These are phyloP conservation scores for Pelodytes ibericus DNA, from an alignment of 2,797 vertebrate species.

Conservation along the genomic window DNA sequence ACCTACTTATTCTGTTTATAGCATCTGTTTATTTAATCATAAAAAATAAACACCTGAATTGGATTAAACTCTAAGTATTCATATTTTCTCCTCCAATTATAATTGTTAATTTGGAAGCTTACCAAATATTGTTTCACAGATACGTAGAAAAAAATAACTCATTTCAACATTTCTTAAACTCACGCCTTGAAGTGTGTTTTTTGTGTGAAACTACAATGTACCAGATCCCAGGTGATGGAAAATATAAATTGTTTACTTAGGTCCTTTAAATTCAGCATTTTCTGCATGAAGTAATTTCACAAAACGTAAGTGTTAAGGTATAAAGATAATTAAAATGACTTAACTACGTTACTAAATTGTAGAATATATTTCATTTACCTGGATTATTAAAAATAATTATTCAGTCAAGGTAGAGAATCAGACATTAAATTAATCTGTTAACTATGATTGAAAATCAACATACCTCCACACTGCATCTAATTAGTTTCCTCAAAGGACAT, in stretches of 20 bases:
- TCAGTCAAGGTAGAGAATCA: slow-evolving; percentile 45
- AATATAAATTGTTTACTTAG: slow-evolving; percentile 24
- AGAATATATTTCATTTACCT: slow-evolving; percentile 42
- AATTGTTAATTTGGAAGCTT: slow-evolving; percentile 38
- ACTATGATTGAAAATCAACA: slow-evolving; percentile 47
- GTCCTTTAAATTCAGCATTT: slow-evolving; percentile 18
- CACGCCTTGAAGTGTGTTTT: slow-evolving; percentile 11
- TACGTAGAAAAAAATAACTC: not conserved
- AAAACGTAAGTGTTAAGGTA: slow-evolving; percentile 19
- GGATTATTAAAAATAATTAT: slow-evolving; percentile 51
- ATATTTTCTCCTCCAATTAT: slow-evolving; percentile 27
- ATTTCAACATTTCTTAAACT: slow-evolving; percentile 30
- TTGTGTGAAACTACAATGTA: slow-evolving; percentile 43
- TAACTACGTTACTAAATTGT: slow-evolving; percentile 32
- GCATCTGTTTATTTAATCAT: slow-evolving; percentile 55
- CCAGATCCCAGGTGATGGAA: not conserved
- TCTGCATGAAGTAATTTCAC: slow-evolving; percentile 28
- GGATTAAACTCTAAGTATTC: slow-evolving; percentile 59
- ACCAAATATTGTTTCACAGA: no score
- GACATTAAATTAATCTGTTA: slow-evolving; percentile 45
- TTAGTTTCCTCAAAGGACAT: slow-evolving; percentile 36
- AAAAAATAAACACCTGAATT: slow-evolving; percentile 51
- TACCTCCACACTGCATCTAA: slow-evolving; percentile 37
- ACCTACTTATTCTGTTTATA: slow-evolving; percentile 57
- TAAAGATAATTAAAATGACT: slow-evolving; percentile 37